Evolutionary conservation across 2,888 invertebrate genomes (phyloP).

Genomic region (Latheticus oryzae): DNA sequence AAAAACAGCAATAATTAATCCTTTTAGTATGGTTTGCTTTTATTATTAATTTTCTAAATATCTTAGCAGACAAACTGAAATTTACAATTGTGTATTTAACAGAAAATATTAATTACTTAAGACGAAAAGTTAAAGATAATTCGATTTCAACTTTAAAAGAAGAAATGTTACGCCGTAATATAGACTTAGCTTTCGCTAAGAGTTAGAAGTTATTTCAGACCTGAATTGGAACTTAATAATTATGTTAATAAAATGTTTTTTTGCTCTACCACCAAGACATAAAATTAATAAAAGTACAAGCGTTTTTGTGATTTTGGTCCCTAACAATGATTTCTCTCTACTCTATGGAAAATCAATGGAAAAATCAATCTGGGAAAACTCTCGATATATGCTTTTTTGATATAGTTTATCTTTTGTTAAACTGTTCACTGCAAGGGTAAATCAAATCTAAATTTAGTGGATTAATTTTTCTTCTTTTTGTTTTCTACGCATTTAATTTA

Average conservation of each 20-base stretch:
- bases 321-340: neutral
- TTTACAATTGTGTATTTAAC: conserved; percentile 1
- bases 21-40: neutral
- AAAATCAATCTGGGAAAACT: neutral
- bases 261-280: neutral
- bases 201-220: too few relatives aligned
- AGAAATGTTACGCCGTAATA: conserved; percentile 1
- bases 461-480: conserved; percentile 8
- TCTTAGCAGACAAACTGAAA: neutral
- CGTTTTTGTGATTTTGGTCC: neutral
- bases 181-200: neutral
- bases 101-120: too few relatives aligned
- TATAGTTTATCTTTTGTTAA: too few relatives aligned
- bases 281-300: neutral
- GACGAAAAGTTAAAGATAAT: too few relatives aligned
- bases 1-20: neutral
- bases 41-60: neutral
- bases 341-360: neutral
- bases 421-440: too few relatives aligned
- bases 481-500: conserved; percentile 10
- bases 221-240: too few relatives aligned
- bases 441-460: neutral
- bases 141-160: too few relatives aligned
- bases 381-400: too few relatives aligned
- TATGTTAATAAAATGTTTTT: too few relatives aligned